Evolutionary conservation across 2,113 vertebrate genomes (phyloP).

Genomic region (Pyxicephalus adspersus): DNA sequence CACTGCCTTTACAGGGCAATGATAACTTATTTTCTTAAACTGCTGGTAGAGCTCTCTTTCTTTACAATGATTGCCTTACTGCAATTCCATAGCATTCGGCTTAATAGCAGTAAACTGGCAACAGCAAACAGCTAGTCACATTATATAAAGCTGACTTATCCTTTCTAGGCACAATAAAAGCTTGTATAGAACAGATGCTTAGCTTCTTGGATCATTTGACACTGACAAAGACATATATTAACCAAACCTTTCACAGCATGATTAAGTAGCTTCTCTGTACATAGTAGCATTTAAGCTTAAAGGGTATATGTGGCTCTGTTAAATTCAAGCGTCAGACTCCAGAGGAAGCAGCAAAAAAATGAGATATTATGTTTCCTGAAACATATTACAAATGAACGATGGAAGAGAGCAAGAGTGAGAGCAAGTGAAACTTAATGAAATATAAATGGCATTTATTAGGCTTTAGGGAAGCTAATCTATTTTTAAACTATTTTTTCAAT

Average conservation of each 20-base stretch:
- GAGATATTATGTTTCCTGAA: too few species aligned
- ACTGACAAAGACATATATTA: slow-evolving; percentile 8
- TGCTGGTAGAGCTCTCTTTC: too few species aligned
- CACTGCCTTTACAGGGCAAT: background rate
- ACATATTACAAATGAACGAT: background rate
- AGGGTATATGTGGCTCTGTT: background rate
- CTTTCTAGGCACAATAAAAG: background rate
- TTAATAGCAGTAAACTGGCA: slow-evolving; percentile 21
- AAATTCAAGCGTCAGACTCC: background rate
- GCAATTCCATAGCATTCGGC: background rate
- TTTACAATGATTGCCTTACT: background rate
- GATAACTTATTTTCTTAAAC: background rate
- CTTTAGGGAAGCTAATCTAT: too few species aligned
- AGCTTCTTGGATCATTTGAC: slow-evolving; percentile 30
- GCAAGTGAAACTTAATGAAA: background rate
- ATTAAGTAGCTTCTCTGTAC: slow-evolving; percentile 17
- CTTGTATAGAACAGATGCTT: slow-evolving; percentile 1
- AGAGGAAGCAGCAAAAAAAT: background rate
- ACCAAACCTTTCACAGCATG: background rate
- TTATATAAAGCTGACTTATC: slow-evolving; percentile 23
- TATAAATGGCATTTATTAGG: too few species aligned
- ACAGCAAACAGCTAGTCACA: background rate
- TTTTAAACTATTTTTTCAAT: too few species aligned
- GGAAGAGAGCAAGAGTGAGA: background rate
- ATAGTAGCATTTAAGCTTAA: background rate